Evolutionary conservation across 2,797 vertebrate species (phyloP).

Genomic region (Rhabdophis nuchalis): DNA sequence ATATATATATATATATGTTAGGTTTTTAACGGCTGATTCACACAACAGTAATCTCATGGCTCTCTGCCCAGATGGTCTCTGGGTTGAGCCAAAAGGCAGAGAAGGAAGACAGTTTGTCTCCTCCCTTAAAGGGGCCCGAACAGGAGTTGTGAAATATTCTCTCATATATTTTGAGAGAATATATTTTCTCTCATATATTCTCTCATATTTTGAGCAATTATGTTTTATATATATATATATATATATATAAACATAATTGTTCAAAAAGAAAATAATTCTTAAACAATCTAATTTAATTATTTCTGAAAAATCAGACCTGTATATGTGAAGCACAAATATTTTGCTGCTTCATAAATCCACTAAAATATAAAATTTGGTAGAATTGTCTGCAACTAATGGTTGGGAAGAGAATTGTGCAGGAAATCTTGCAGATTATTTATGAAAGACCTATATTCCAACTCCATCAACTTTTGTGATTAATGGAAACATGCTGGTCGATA

Average conservation of each 20-base stretch:
- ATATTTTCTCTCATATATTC: too few relatives aligned
- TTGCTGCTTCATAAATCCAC: not conserved
- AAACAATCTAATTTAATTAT: not conserved
- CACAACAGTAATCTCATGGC: too few relatives aligned
- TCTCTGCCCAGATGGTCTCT: too few relatives aligned
- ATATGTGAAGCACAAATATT: not conserved
- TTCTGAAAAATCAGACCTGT: not conserved
- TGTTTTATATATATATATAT: too few relatives aligned
- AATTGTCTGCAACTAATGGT: not conserved
- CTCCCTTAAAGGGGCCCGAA: too few relatives aligned
- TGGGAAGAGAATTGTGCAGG: constrained; percentile 30
- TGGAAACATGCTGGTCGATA: constrained; percentile 3
- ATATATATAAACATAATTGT: not conserved
- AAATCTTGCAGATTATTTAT: constrained; percentile 27
- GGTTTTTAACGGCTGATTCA: too few relatives aligned
- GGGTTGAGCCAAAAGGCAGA: too few relatives aligned
- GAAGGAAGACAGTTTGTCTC: too few relatives aligned
- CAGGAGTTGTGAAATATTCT: too few relatives aligned
- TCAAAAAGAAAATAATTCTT: not conserved
- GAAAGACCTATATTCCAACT: not conserved
- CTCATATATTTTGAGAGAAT: too few relatives aligned
- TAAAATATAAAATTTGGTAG: not conserved
- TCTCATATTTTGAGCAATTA: too few relatives aligned
- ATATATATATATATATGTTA: too few relatives aligned
- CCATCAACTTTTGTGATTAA: constrained; percentile 23